Base-by-base conservation (phyloP, 2,888 invertebrate genomes). In the Acrobasis consociella region DNA sequence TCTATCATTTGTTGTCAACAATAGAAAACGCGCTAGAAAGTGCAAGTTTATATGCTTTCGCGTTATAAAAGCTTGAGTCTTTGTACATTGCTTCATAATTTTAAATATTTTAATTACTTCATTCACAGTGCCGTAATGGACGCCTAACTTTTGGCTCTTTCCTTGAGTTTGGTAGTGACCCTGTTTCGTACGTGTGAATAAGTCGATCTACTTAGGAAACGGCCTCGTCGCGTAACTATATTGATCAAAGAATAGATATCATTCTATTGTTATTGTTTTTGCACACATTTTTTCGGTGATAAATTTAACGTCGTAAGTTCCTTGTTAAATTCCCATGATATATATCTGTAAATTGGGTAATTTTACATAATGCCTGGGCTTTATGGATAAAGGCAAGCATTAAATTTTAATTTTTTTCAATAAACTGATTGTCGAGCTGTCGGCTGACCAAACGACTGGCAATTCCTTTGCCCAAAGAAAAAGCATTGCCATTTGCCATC, bases 11-110 rank as follows among this genome's bases (percentile, higher is more conserved):
- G 72, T 73, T 66, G 67, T 67, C 63, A 65, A 68, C 71, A 69
- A 65, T 65, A 69, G 70, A 74, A 70, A 72, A 73, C 62, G 51
- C 16, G 65, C 66, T 74, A 73, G 77, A 80, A 78, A 80, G 80
- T 67, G 75, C 66, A 73, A 76, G 73, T 76, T 67, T 59, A 67
- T 60, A 65, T 61, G 69, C 72, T 76, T 71, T 75, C 71, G 52
- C 65, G 64, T 64, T 46, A 50, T 63, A 52, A 50, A 52, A 22
- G 13, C 49, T 62, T 42, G 46, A 13, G 11, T 17, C 52, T n/a
- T 37, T 59, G 46, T 63, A 46, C 52, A 49, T 52, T 58, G 49
- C 31, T n/a, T 37, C n/a, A 31, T 46, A 46, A 5, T 31, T 31
- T 31, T 31, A 5, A 31, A 31, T 17, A 11, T 11, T 46, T 58